These are phyloP conservation scores for Leptopilina drosophilae DNA, from an alignment of 2,888 invertebrate genomes.

Conservation along the genomic window DNA sequence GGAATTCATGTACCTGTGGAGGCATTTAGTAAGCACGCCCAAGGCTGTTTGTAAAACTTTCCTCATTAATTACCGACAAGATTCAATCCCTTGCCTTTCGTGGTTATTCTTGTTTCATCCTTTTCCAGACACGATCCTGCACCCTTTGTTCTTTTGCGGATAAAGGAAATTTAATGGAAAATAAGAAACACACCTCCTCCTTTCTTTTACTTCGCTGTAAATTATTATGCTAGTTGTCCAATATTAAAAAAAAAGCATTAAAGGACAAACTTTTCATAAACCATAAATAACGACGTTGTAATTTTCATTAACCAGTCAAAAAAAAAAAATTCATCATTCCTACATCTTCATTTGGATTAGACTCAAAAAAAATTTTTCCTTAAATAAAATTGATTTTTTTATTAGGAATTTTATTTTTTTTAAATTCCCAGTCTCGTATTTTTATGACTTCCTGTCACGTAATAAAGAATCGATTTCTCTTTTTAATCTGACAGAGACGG, in stretches of 20 bases:
- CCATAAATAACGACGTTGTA: not conserved
- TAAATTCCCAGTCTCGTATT: not conserved
- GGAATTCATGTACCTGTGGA: constrained; percentile 62
- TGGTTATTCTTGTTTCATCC: constrained; percentile 50
- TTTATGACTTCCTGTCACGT: constrained; percentile 16
- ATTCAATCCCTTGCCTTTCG: constrained; percentile 66
- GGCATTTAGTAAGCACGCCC: constrained; percentile 67
- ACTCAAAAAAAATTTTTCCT: not conserved
- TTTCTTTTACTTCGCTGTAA: not conserved
- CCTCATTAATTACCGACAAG: constrained; percentile 73
- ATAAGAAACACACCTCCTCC: constrained; percentile 63
- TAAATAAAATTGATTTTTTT: constrained; percentile 7
- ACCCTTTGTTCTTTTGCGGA: constrained; percentile 62
- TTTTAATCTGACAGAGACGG: not conserved
- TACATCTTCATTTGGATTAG: not conserved
- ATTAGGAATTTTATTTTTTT: not conserved
- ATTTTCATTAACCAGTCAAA: not conserved
- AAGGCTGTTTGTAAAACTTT: constrained; percentile 73
- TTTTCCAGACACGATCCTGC: constrained; percentile 58
- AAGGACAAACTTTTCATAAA: not conserved
- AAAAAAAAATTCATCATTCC: not conserved
- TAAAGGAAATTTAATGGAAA: constrained; percentile 69
- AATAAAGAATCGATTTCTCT: constrained; percentile 21
- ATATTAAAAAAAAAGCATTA: not conserved
- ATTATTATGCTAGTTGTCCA: not conserved